These are phyloP conservation scores for Chiloscyllium plagiosum DNA, from an alignment of 2,113 vertebrate genomes.

Conservation along the genomic window DNA sequence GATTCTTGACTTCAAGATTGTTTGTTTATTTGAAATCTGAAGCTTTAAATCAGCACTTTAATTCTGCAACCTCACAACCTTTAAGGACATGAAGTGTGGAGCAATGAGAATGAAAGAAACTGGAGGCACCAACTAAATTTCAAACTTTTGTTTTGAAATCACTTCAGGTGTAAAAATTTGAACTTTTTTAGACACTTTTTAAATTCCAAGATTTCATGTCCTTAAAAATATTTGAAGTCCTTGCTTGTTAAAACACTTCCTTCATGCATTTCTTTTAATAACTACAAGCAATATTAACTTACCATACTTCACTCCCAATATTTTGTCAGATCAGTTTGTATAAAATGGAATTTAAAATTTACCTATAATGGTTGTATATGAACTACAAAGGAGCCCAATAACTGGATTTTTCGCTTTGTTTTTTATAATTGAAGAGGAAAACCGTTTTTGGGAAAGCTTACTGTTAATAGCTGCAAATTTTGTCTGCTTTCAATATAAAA, in stretches of 20 bases:
- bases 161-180: not conserved
- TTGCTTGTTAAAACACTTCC: conserved; percentile 8
- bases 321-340: conserved; percentile 67
- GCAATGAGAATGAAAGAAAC: not conserved
- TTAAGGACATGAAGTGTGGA: not conserved
- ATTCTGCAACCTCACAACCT: not conserved
- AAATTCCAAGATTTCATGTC: not conserved
- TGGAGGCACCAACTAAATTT: not conserved
- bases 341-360: conserved; percentile 58
- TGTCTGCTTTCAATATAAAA: conserved; percentile 44
- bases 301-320: conserved; percentile 76
- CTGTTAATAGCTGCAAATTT: conserved; percentile 48
- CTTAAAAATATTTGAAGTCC: not conserved
- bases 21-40: not conserved
- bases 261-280: conserved; percentile 47
- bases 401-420: conserved; percentile 54
- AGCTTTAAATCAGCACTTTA: conserved; percentile 35
- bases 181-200: conserved; percentile 14
- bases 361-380: conserved; percentile 57
- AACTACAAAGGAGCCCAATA: conserved; percentile 63
- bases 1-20: conserved; percentile 28
- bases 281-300: conserved; percentile 58
- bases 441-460: conserved; percentile 43
- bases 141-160: not conserved
- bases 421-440: conserved; percentile 50